Conservation (phyloP, 2,113 vertebrate genomes). For the Muntiacus reevesi region DNA sequence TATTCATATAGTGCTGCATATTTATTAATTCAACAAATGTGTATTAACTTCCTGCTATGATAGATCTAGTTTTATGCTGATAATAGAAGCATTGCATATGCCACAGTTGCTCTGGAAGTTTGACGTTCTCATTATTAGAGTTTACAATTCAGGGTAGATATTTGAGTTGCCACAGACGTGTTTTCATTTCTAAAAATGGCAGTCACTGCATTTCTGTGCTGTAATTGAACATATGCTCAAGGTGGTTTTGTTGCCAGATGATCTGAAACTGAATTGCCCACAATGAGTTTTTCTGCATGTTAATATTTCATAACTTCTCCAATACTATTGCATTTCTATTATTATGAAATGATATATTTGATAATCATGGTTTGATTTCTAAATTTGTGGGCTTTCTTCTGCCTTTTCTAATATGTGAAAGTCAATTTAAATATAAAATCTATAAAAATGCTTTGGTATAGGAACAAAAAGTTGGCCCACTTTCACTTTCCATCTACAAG, state of each 20-base stretch:
- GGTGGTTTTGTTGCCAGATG: background rate
- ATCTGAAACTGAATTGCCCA: background rate
- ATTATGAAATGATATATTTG: background rate
- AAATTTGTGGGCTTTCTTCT: background rate
- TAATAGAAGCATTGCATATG: background rate
- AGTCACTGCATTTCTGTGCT: background rate
- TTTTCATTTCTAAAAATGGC: slow-evolving; percentile 16
- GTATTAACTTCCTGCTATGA: background rate
- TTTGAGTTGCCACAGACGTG: background rate
- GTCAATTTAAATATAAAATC: background rate
- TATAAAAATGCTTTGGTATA: background rate
- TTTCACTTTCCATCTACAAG: background rate
- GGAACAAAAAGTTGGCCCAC: background rate
- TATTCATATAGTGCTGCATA: background rate
- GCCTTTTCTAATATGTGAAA: background rate
- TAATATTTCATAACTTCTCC: background rate
- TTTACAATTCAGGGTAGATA: background rate
- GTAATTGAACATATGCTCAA: background rate
- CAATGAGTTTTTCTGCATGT: background rate
- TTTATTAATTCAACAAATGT: background rate
- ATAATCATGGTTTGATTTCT: background rate
- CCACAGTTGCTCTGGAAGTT: background rate
- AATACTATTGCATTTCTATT: background rate
- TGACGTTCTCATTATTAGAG: background rate
- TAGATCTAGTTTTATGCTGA: background rate